These are phyloP conservation scores for Drosophila ironensis DNA, from an alignment of 1,140 invertebrate genomes.

Conservation along the genomic window DNA sequence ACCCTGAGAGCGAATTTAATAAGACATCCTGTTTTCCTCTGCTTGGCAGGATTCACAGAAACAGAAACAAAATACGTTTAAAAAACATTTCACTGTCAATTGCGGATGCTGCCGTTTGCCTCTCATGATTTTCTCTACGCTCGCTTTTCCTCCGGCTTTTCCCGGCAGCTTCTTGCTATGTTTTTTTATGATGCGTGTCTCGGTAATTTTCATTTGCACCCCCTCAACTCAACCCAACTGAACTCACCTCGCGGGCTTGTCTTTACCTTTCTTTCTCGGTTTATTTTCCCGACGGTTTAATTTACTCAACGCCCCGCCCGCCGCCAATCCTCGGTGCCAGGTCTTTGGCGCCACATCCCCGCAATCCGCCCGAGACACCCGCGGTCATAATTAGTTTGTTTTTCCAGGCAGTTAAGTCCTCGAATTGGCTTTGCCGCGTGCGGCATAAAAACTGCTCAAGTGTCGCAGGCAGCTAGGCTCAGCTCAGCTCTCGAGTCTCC, in stretches of 20 bases:
- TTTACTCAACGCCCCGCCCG: conserved; percentile 54
- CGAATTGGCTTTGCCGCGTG: conserved; percentile 57
- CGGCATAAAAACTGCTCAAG: conserved; percentile 52
- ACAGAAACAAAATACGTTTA: conserved; percentile 45
- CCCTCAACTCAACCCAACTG: neutral
- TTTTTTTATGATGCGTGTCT: conserved; percentile 56
- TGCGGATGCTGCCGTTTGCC: conserved; percentile 38
- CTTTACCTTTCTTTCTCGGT: conserved; percentile 43
- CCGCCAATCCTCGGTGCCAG: neutral
- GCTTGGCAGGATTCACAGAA: too few species aligned
- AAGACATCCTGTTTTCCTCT: too few species aligned
- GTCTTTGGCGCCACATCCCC: neutral
- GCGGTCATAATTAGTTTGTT: conserved; percentile 80
- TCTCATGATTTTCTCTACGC: conserved; percentile 3
- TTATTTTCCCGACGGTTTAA: conserved; percentile 68
- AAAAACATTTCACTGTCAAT: conserved; percentile 78
- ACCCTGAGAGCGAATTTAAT: conserved; percentile 62
- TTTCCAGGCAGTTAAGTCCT: conserved; percentile 72
- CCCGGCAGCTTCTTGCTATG: neutral
- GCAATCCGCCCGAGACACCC: conserved; percentile 41
- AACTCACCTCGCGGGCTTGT: neutral
- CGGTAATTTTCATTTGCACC: conserved; percentile 49
- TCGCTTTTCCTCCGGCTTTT: conserved; percentile 26
- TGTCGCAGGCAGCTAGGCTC: too few species aligned
- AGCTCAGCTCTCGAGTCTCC: neutral